Conservation (phyloP, 2,888 invertebrate genomes). For the Plemyria rubiginata region DNA sequence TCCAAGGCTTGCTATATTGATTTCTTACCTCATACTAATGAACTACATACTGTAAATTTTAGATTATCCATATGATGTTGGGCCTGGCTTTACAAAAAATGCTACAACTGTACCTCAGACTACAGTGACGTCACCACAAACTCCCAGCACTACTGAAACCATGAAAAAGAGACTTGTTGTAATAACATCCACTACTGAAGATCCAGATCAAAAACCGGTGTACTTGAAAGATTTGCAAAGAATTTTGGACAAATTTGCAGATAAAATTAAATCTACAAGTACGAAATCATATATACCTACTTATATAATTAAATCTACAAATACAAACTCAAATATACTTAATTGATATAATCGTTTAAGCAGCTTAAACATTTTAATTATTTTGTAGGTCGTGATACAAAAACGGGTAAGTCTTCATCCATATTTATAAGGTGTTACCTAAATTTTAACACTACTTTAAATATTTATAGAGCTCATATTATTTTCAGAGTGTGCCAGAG, state of each 20-base stretch:
- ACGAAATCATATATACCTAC: not conserved
- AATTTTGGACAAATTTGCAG: constrained; percentile 56
- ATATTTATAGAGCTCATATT: not conserved
- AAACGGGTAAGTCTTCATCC: too few species aligned
- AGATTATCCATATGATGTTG: constrained; percentile 4
- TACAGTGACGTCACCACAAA: not conserved
- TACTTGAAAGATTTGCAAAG: constrained; percentile 63
- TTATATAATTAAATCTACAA: not conserved
- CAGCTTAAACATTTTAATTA: too few species aligned
- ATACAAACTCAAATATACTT: too few species aligned
- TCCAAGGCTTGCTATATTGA: too few species aligned
- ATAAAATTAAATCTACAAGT: constrained; percentile 25
- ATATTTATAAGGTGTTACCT: too few species aligned
- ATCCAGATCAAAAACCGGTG: constrained; percentile 43
- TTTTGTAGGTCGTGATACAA: too few species aligned
- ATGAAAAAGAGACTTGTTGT: not conserved
- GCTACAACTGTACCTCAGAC: not conserved
- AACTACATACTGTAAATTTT: not conserved
- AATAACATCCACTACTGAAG: not conserved
- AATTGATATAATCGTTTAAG: too few species aligned
- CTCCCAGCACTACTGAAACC: constrained; percentile 1
- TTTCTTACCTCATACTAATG: not conserved
- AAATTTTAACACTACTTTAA: too few species aligned
- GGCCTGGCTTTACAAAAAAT: constrained; percentile 1
- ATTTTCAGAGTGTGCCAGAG: constrained; percentile 6